A percentile compares a stretch with the other conserved stretches of the same genome.
Conservation (phyloP, 1,140 invertebrate species). For the Archivesica marissinica region DNA sequence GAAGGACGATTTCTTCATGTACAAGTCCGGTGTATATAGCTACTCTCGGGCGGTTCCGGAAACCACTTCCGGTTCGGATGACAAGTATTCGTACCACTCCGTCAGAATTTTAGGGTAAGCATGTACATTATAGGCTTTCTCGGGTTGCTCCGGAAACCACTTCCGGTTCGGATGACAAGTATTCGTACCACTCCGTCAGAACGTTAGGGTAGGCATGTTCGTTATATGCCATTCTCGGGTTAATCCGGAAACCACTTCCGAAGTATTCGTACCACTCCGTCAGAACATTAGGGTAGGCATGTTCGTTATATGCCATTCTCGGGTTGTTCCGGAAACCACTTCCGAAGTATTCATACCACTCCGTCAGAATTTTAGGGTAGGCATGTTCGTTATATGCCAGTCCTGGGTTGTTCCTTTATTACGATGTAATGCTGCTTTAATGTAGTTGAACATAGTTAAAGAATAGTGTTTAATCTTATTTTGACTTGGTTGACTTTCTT, state of each 20-base stretch:
- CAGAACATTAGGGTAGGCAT: conserved; percentile 91
- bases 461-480: too few species aligned
- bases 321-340: conserved; percentile 69
- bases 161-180: conserved; percentile 80
- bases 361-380: conserved; percentile 93
- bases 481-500: too few species aligned
- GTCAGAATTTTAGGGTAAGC: conserved; percentile 92
- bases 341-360: conserved; percentile 90
- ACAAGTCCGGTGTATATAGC: conserved; percentile 92
- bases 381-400: too few species aligned
- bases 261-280: conserved; percentile 93
- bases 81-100: conserved; percentile 91
- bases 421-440: too few species aligned
- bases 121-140: conserved; percentile 83
- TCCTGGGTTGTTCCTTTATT: too few species aligned
- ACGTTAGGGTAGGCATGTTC: conserved; percentile 92
- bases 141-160: conserved; percentile 69
- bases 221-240: conserved; percentile 86
- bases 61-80: conserved; percentile 59
- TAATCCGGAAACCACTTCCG: conserved; percentile 65
- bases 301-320: too few species aligned
- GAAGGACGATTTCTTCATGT: conserved; percentile 95
- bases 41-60: conserved; percentile 84
- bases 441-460: too few species aligned
- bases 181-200: conserved; percentile 94